phyloP scores from a whole-genome alignment of 1,140 invertebrate species.

The Trichogramma pretiosum region DNA sequence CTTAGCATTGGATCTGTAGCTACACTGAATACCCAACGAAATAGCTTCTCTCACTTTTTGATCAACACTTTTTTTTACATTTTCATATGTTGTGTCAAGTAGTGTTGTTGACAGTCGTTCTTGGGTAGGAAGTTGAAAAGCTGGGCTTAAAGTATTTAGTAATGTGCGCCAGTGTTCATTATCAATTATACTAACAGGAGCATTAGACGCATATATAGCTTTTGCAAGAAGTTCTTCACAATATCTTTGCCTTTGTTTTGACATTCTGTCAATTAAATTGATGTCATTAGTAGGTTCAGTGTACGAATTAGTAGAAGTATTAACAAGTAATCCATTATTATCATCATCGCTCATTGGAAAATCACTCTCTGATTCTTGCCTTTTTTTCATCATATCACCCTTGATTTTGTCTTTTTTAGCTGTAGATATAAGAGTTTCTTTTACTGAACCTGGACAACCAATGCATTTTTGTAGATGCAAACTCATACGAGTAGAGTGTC shows the following conservation, averaged over 20 bases:
- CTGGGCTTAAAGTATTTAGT: slow-evolving; percentile 19
- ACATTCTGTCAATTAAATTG: slow-evolving; percentile 16
- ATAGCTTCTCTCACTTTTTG: slow-evolving; percentile 17
- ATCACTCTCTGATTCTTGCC: slow-evolving; percentile 12
- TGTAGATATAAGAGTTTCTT: slow-evolving; percentile 11
- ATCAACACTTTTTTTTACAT: slow-evolving; percentile 17
- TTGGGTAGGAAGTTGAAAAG: slow-evolving; percentile 19
- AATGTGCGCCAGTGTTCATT: slow-evolving; percentile 22
- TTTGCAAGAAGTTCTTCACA: slow-evolving; percentile 19
- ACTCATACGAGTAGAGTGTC: slow-evolving; percentile 19
- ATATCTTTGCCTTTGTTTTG: slow-evolving; percentile 15
- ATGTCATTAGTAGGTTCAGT: slow-evolving; percentile 10
- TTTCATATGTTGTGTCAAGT: slow-evolving; percentile 17
- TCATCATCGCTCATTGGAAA: slow-evolving; percentile 6
- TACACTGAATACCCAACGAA: slow-evolving; percentile 25
- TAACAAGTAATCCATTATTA: slow-evolving; percentile 5
- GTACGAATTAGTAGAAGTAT: slow-evolving; percentile 2
- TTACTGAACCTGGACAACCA: slow-evolving; percentile 16
- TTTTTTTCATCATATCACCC: slow-evolving; percentile 5
- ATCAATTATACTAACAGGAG: slow-evolving; percentile 17
- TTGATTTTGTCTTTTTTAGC: background rate
- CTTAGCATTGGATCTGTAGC: slow-evolving; percentile 29
- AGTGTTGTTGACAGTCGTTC: slow-evolving; percentile 19
- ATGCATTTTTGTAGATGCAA: slow-evolving; percentile 18
- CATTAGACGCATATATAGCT: slow-evolving; percentile 22